A percentile compares a stretch with the other conserved stretches of the same genome.
Conservation (phyloP, 1,140 invertebrate genomes). For the Papilio glaucus region DNA sequence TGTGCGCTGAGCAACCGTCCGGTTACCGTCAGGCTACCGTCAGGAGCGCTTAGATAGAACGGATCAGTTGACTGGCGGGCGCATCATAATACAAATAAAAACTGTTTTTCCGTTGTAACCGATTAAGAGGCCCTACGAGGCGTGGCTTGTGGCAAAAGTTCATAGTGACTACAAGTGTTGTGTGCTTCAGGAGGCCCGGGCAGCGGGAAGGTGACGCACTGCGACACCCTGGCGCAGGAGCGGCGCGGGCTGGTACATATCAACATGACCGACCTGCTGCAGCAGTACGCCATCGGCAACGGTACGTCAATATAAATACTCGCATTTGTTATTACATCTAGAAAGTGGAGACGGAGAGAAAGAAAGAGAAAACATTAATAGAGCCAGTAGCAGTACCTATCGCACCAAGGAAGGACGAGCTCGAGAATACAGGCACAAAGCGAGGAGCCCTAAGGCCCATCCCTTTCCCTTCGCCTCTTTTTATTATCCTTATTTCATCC, state of each 20-base stretch:
- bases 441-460: background rate
- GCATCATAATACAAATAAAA: no score
- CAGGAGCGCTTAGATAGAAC: no score
- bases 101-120: no score
- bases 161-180: constrained; percentile 8
- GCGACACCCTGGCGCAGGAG: constrained; percentile 94
- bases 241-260: constrained; percentile 92
- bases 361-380: no score
- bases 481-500: background rate
- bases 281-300: constrained; percentile 94
- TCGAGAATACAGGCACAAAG: no score
- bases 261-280: constrained; percentile 94
- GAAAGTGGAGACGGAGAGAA: background rate
- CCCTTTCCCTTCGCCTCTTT: background rate
- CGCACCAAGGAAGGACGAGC: background rate
- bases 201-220: constrained; percentile 96
- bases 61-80: no score
- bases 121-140: no score
- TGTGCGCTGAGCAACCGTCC: no score
- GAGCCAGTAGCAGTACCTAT: background rate
- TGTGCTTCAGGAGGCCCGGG: constrained; percentile 90
- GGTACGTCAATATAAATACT: constrained; percentile 85
- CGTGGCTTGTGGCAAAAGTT: background rate
- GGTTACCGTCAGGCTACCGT: no score
- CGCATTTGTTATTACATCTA: background rate